These are phyloP conservation scores for Nasonia vitripennis DNA, from an alignment of 1,140 invertebrate species.

Conservation along the genomic window DNA sequence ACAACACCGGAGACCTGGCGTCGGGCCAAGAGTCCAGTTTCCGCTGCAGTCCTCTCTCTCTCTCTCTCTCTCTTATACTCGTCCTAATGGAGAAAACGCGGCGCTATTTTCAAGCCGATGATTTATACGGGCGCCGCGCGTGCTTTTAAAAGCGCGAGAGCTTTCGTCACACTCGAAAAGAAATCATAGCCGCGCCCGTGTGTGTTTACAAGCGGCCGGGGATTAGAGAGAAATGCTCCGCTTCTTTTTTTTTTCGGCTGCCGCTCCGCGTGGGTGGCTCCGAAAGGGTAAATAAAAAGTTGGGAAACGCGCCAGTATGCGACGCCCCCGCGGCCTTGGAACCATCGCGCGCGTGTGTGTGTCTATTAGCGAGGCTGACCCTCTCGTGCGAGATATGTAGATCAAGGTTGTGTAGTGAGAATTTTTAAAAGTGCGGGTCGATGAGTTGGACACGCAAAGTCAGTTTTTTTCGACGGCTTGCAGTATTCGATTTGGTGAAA, in stretches of 20 bases:
- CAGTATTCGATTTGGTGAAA: too few species aligned
- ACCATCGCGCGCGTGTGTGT: too few species aligned
- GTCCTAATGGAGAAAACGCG: conserved; percentile 4
- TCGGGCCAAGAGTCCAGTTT: background rate
- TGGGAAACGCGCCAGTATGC: background rate
- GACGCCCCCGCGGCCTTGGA: too few species aligned
- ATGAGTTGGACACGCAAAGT: too few species aligned
- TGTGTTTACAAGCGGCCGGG: background rate
- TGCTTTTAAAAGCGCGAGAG: background rate
- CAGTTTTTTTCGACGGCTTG: too few species aligned
- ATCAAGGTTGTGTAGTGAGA: background rate
- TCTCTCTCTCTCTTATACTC: background rate
- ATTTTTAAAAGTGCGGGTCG: background rate
- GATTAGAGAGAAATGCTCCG: background rate
- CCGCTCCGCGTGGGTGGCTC: too few species aligned
- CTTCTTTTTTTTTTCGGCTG: background rate
- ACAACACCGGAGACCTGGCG: background rate
- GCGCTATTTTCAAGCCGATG: background rate
- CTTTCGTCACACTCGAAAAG: background rate
- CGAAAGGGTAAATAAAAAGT: background rate
- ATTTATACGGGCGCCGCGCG: background rate
- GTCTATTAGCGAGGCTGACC: background rate
- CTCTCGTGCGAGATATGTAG: background rate
- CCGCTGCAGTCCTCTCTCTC: background rate
- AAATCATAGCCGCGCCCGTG: background rate